phyloP scores from a whole-genome alignment of 1,140 invertebrate genomes.

The Samia ricini region DNA sequence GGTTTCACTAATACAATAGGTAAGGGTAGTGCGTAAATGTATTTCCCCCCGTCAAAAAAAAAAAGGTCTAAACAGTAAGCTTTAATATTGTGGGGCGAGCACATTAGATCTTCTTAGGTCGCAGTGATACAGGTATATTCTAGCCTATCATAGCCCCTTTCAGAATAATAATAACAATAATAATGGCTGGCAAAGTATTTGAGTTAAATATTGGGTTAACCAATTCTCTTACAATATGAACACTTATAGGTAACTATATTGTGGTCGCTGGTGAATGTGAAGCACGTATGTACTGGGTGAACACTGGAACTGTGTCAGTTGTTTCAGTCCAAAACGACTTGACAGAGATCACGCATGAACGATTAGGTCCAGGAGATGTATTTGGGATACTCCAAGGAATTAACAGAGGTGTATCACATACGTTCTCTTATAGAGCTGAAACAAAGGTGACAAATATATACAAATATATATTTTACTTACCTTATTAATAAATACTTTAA shows the following conservation, averaged over 20 bases:
- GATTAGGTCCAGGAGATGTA: conserved; percentile 54
- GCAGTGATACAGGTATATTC: too few species aligned
- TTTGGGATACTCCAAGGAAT: conserved; percentile 70
- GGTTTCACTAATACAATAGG: too few species aligned
- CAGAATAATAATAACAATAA: too few species aligned
- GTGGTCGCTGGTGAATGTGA: conserved; percentile 72
- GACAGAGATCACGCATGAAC: conserved; percentile 68
- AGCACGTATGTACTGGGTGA: conserved; percentile 70
- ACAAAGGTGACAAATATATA: conserved; percentile 42
- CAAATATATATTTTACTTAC: background rate
- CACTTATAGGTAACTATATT: conserved; percentile 63
- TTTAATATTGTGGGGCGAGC: too few species aligned
- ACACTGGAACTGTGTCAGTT: conserved; percentile 59
- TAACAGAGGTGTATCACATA: conserved; percentile 56
- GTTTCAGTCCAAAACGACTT: conserved; percentile 61
- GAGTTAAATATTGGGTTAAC: too few species aligned
- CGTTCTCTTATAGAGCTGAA: conserved; percentile 70
- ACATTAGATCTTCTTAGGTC: too few species aligned
- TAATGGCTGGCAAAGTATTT: too few species aligned
- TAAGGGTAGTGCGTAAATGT: too few species aligned
- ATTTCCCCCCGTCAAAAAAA: too few species aligned
- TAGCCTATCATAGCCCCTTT: too few species aligned
- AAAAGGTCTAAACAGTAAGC: too few species aligned
- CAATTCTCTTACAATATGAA: background rate
- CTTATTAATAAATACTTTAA: background rate